These are phyloP conservation scores for Hemiprocne comata DNA, from an alignment of 2,113 vertebrate genomes.

Conservation along the genomic window DNA sequence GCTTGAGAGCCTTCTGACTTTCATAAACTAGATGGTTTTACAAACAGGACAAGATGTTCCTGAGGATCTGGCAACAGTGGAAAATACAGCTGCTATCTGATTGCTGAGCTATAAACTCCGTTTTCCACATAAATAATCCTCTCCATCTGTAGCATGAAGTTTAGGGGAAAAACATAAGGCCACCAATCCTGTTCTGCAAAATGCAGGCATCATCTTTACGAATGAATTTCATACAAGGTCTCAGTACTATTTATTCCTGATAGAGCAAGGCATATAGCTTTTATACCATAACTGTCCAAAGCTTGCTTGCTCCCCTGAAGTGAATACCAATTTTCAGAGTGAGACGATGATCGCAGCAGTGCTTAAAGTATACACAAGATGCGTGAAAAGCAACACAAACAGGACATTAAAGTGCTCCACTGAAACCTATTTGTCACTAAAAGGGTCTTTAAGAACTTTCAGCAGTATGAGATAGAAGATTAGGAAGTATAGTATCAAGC, in stretches of 20 bases:
- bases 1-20: slow-evolving; percentile 39
- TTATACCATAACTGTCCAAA: background rate
- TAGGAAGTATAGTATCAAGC: background rate
- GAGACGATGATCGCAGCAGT: background rate
- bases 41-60: slow-evolving; percentile 54
- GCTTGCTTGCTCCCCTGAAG: background rate
- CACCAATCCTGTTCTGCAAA: slow-evolving; percentile 1
- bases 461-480: background rate
- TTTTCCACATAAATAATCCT: slow-evolving; percentile 43
- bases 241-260: background rate
- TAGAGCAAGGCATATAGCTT: background rate
- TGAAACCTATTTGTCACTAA: background rate
- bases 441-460: background rate
- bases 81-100: slow-evolving; percentile 37
- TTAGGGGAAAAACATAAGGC: background rate
- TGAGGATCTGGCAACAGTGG: background rate
- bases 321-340: background rate
- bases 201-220: background rate
- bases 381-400: background rate
- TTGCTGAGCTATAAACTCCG: slow-evolving; percentile 30
- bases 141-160: slow-evolving; percentile 19
- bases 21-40: slow-evolving; percentile 24
- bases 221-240: slow-evolving; percentile 4
- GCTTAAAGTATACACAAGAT: background rate
- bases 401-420: background rate